Conservation (phyloP, 2,888 invertebrate species). For the Eulithis testata region DNA sequence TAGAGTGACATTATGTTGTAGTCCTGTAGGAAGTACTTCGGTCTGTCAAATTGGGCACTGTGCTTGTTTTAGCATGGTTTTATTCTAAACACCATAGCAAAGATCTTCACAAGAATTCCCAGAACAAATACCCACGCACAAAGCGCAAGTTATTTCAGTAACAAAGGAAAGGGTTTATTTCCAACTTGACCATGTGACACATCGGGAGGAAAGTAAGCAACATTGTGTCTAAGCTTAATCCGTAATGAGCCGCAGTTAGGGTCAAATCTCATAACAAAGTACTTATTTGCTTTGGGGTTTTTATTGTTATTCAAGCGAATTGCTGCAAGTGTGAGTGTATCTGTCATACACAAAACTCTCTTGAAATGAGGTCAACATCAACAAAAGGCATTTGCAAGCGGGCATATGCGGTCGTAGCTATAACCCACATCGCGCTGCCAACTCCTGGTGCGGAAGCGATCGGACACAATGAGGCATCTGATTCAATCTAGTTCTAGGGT, state of each 20-base stretch:
- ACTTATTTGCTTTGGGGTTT: neutral
- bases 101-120: neutral
- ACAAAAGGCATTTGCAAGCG: constrained; percentile 2
- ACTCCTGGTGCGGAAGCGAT: constrained; percentile 61
- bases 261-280: neutral
- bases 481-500: constrained; percentile 33
- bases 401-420: neutral
- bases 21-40: no score
- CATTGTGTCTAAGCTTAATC: constrained; percentile 47
- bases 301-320: no score
- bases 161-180: constrained; percentile 27
- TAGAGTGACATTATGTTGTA: no score
- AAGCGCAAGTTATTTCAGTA: constrained; percentile 27
- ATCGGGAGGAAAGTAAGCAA: constrained; percentile 27
- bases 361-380: neutral
- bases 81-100: no score
- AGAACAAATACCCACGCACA: constrained; percentile 8
- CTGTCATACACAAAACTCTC: no score
- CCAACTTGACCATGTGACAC: constrained; percentile 30
- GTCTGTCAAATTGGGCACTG: neutral
- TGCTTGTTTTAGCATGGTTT: no score
- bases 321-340: no score
- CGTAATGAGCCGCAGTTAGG: constrained; percentile 52
- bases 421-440: constrained; percentile 66
- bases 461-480: constrained; percentile 34